Evolutionary conservation across 1,140 invertebrate genomes (phyloP).

Genomic region (Cherax quadricarinatus): DNA sequence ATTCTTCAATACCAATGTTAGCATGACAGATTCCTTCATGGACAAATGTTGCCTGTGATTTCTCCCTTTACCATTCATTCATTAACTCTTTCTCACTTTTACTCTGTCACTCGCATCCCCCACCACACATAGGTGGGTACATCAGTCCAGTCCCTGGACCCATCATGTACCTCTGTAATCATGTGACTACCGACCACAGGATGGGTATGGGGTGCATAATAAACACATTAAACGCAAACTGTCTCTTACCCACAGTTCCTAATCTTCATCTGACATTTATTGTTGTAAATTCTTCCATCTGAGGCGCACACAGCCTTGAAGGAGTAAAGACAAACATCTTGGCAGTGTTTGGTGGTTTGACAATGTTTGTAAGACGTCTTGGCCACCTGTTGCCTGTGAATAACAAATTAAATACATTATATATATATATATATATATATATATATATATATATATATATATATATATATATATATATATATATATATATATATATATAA

Average conservation of each 20-base stretch:
- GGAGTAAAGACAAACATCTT: conserved; percentile 92
- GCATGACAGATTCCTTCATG: no score
- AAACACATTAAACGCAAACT: no score
- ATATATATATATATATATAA: conserved; percentile 40
- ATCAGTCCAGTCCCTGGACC: no score
- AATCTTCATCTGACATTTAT: conserved; percentile 93
- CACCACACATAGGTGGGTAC: no score
- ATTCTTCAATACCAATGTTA: no score
- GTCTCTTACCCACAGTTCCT: conserved; percentile 92
- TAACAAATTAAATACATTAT: not conserved
- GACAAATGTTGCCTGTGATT: no score
- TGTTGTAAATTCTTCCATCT: conserved; percentile 92
- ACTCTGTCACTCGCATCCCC: no score
- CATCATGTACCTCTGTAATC: no score
- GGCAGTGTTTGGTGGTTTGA: conserved; percentile 92
- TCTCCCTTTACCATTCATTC: no score
- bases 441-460: conserved; percentile 36
- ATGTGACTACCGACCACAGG: no score
- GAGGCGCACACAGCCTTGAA: conserved; percentile 94
- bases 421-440: conserved; percentile 50
- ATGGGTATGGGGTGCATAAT: no score
- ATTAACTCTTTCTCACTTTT: no score
- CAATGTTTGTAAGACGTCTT: conserved; percentile 91
- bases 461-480: conserved; percentile 50
- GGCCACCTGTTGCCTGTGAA: conserved; percentile 79